Evolutionary conservation across 2,797 vertebrate genomes (phyloP).

Genomic region (Takifugu rubripes): DNA sequence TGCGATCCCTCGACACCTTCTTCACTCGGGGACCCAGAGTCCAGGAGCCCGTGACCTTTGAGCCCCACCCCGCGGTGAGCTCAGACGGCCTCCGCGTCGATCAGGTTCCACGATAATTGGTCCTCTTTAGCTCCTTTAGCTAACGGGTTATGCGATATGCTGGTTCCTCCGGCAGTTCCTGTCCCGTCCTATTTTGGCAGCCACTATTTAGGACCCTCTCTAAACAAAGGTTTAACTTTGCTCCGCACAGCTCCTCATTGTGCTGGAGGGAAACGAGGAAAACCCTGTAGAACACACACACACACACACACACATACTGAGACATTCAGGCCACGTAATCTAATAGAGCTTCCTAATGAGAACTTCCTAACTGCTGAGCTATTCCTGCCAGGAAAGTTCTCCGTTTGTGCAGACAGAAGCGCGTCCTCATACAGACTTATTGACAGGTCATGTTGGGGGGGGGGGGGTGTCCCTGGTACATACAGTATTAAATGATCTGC

Average conservation of each 20-base stretch:
- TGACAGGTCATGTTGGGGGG: no score
- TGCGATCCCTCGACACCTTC: slow-evolving; percentile 41
- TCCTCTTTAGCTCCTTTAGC: not conserved
- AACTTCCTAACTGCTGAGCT: slow-evolving; percentile 45
- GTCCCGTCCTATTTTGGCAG: slow-evolving; percentile 32
- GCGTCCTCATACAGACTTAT: no score
- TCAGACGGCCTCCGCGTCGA: not conserved
- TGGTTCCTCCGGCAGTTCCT: slow-evolving; percentile 5
- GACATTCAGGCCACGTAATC: slow-evolving; percentile 48
- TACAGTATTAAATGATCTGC: not conserved
- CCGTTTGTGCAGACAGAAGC: not conserved
- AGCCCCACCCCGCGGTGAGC: slow-evolving; percentile 2
- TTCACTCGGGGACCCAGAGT: slow-evolving; percentile 24
- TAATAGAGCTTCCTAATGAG: slow-evolving; percentile 49
- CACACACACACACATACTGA: slow-evolving; percentile 11
- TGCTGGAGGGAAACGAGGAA: slow-evolving; percentile 31
- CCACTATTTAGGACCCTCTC: slow-evolving; percentile 22
- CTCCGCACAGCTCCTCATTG: slow-evolving; percentile 34
- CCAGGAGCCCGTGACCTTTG: slow-evolving; percentile 19
- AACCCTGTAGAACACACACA: slow-evolving; percentile 2
- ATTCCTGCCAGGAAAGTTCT: slow-evolving; percentile 39
- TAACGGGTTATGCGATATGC: not conserved
- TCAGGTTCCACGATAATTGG: not conserved
- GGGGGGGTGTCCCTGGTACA: no score
- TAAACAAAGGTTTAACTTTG: slow-evolving; percentile 40